Conservation (phyloP, 2,888 invertebrate genomes). For the Drosophila fulvimacula region DNA sequence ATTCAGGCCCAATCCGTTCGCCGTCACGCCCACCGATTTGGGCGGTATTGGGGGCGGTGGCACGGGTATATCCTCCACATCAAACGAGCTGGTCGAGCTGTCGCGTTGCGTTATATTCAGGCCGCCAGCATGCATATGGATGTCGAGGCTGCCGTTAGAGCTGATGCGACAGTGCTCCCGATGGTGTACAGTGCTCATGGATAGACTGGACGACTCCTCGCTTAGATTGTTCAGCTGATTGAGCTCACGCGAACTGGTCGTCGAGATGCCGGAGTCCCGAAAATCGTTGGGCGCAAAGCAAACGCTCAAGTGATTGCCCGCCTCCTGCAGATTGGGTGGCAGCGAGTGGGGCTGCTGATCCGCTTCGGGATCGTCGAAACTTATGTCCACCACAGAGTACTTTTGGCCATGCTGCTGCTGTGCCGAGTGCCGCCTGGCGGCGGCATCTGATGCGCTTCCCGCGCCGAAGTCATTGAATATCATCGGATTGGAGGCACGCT, state of each 20-base stretch:
- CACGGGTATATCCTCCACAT: conserved; percentile 83
- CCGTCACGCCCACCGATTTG: conserved; percentile 77
- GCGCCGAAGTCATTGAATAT: conserved; percentile 82
- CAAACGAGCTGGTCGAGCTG: conserved; percentile 81
- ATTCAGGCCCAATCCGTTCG: conserved; percentile 38
- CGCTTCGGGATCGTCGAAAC: conserved; percentile 85
- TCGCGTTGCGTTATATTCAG: conserved; percentile 82
- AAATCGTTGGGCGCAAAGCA: conserved; percentile 83
- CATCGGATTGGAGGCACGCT: conserved; percentile 84
- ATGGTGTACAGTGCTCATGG: conserved; percentile 77
- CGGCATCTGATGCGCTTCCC: conserved; percentile 41
- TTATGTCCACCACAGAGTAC: conserved; percentile 85
- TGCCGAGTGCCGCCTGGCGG: conserved; percentile 73
- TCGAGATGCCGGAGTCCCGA: conserved; percentile 85
- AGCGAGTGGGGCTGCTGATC: conserved; percentile 80
- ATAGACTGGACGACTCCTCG: conserved; percentile 77
- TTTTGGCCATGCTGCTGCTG: conserved; percentile 82
- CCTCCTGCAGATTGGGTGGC: conserved; percentile 72
- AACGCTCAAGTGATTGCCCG: conserved; percentile 73
- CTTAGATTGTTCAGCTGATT: conserved; percentile 83
- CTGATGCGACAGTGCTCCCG: conserved; percentile 79
- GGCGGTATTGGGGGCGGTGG: conserved; percentile 84
- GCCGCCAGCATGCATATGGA: conserved; percentile 34
- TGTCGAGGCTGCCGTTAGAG: conserved; percentile 74
- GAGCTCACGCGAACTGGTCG: conserved; percentile 83